A percentile compares a stretch with the other conserved stretches of the same genome.
Conservation (phyloP, 1,140 invertebrate species). For the Drosophila orena region DNA sequence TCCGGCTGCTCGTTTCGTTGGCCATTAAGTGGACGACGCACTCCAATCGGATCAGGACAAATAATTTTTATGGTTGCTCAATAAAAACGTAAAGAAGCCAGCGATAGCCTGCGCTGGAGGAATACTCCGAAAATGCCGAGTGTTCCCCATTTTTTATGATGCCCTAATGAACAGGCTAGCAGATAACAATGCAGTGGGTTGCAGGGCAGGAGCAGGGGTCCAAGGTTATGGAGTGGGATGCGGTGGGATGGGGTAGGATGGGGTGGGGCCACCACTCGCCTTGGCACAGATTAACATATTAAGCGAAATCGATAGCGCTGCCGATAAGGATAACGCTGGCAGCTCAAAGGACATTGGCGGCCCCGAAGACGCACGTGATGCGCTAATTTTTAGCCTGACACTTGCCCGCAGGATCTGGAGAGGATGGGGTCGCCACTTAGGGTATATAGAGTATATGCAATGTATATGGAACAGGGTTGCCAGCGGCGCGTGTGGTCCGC, state of each 20-base stretch:
- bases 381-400: constrained; percentile 82
- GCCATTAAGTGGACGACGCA: constrained; percentile 68
- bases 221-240: neutral
- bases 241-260: no score
- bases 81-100: constrained; percentile 55
- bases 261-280: constrained; percentile 6
- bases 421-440: constrained; percentile 11
- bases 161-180: constrained; percentile 60
- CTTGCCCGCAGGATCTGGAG: constrained; percentile 61
- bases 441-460: neutral
- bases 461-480: constrained; percentile 14
- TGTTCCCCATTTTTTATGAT: constrained; percentile 46
- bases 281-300: constrained; percentile 76
- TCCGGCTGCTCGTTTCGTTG: constrained; percentile 37
- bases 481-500: constrained; percentile 75
- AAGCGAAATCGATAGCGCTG: constrained; percentile 78
- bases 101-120: constrained; percentile 10
- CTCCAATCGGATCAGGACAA: constrained; percentile 56
- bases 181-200: constrained; percentile 1
- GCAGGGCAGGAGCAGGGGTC: neutral
- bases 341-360: constrained; percentile 69
- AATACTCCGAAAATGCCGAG: constrained; percentile 30
- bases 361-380: constrained; percentile 75
- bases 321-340: constrained; percentile 41
- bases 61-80: constrained; percentile 64